Evolutionary conservation across 2,113 vertebrate genomes (phyloP).

Genomic region (Physeter macrocephalus): DNA sequence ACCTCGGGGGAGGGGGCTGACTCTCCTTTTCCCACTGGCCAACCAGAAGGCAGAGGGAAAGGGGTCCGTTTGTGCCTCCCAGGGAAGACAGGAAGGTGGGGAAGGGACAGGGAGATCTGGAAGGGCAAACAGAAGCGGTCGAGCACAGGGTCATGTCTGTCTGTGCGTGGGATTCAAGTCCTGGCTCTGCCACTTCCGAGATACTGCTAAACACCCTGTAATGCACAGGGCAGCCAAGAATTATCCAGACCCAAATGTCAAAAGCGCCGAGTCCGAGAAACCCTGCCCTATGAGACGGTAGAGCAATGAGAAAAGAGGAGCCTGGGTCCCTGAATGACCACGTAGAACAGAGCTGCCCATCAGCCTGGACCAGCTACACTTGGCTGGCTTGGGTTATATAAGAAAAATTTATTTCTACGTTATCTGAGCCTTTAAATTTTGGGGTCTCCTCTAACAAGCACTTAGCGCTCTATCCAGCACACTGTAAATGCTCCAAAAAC

Average conservation of each 20-base stretch:
- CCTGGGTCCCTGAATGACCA: background rate
- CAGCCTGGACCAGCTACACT: background rate
- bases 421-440: background rate
- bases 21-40: background rate
- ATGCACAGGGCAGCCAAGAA: background rate
- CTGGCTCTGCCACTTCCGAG: background rate
- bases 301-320: background rate
- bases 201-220: background rate
- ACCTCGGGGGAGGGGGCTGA: background rate
- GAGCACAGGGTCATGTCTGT: background rate
- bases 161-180: background rate
- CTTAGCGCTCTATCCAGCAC: background rate
- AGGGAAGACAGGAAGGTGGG: background rate
- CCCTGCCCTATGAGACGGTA: rapidly evolving
- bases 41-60: background rate
- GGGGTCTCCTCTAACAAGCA: background rate
- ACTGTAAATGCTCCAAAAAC: background rate
- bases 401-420: background rate
- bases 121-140: background rate
- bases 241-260: background rate
- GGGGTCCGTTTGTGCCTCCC: too few relatives aligned
- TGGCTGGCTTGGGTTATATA: background rate
- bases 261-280: background rate
- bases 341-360: rapidly evolving
- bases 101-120: background rate